Evolutionary conservation across 1,140 invertebrate species (phyloP).

Genomic region (Gerris buenoi): DNA sequence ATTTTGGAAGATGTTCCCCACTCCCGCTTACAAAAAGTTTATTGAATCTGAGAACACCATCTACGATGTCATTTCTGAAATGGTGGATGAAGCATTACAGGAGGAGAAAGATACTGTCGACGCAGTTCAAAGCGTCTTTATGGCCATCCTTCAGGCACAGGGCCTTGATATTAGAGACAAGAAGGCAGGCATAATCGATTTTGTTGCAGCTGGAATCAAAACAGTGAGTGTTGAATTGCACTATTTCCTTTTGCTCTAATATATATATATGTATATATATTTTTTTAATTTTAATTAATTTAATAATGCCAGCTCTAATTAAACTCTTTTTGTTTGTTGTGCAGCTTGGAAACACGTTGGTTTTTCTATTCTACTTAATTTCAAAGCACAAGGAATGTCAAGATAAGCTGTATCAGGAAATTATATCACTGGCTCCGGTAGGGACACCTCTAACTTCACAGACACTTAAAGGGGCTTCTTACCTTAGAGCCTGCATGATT

Average conservation of each 20-base stretch:
- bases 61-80: slow-evolving; percentile 62
- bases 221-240: slow-evolving; percentile 39
- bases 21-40: slow-evolving; percentile 52
- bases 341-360: slow-evolving; percentile 64
- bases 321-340: slow-evolving; percentile 20
- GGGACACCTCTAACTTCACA: slow-evolving; percentile 41
- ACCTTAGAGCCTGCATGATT: slow-evolving; percentile 68
- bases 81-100: slow-evolving; percentile 48
- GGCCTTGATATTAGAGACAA: slow-evolving; percentile 61
- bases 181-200: slow-evolving; percentile 69
- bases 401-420: slow-evolving; percentile 56
- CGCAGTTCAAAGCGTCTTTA: slow-evolving; percentile 50
- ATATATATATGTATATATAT: background rate
- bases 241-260: slow-evolving; percentile 20
- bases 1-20: slow-evolving; percentile 65
- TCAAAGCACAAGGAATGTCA: slow-evolving; percentile 53
- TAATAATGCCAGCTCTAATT: too few species aligned
- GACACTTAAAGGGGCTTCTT: slow-evolving; percentile 47
- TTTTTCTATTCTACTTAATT: slow-evolving; percentile 60
- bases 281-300: background rate
- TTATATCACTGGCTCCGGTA: slow-evolving; percentile 38
- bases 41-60: slow-evolving; percentile 59
- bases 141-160: slow-evolving; percentile 52
- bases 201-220: slow-evolving; percentile 71
- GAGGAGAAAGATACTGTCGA: slow-evolving; percentile 35